Conservation (phyloP, 2,113 vertebrate species). For the Micromys minutus region DNA sequence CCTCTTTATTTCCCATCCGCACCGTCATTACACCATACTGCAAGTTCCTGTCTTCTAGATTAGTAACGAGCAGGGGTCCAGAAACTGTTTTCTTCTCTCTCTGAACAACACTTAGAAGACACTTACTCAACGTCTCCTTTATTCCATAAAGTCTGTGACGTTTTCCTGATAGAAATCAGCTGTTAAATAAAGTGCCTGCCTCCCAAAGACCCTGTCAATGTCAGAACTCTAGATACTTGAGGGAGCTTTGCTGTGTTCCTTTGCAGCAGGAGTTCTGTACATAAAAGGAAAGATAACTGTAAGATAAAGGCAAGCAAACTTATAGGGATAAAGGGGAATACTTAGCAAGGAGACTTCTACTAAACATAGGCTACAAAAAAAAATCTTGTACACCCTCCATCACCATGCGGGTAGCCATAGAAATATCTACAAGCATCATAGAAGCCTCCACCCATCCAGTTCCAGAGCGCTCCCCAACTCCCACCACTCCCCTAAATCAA, state of each 20-base stretch:
- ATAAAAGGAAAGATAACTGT: background rate
- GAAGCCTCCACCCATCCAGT: background rate
- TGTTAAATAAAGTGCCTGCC: background rate
- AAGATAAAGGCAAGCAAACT: background rate
- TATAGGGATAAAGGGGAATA: background rate
- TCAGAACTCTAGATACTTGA: background rate
- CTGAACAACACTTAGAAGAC: background rate
- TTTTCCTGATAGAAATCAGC: conserved; percentile 16
- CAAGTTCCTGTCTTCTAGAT: background rate
- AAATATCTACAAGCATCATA: background rate
- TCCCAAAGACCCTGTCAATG: too few species aligned
- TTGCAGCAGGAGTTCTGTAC: background rate
- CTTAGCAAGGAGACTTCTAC: background rate
- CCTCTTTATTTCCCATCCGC: background rate
- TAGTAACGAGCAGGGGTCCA: background rate
- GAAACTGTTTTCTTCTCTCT: background rate
- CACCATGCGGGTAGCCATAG: background rate
- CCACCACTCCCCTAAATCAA: too few species aligned
- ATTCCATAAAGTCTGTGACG: background rate
- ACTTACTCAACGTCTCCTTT: background rate
- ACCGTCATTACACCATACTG: background rate
- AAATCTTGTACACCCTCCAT: background rate
- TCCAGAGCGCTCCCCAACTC: accelerated
- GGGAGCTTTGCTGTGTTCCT: background rate
- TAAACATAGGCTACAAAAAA: background rate